Evolutionary conservation across 2,888 invertebrate species (phyloP).

Genomic region (Limnephilus rhombicus): DNA sequence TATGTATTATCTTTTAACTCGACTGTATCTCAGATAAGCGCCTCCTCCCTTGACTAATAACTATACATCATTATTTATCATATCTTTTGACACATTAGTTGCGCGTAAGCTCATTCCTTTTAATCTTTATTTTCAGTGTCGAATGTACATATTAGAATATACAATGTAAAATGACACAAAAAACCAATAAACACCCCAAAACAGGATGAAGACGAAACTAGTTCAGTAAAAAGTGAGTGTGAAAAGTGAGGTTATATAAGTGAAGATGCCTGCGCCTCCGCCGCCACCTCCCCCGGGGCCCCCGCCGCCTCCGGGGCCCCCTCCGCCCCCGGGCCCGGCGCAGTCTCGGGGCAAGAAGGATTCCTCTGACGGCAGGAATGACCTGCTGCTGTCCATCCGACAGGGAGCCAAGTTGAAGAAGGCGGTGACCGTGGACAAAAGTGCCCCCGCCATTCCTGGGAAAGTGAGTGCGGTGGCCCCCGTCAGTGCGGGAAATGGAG

Average conservation of each 20-base stretch:
- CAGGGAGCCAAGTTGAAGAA: constrained; percentile 90
- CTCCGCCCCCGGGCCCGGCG: constrained; percentile 83
- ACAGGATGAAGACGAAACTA: constrained; percentile 27
- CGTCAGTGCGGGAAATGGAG: constrained; percentile 70
- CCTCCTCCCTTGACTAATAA: constrained; percentile 25
- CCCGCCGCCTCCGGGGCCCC: constrained; percentile 72
- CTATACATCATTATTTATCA: constrained; percentile 21
- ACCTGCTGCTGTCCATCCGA: constrained; percentile 89
- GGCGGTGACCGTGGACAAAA: constrained; percentile 93
- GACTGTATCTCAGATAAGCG: constrained; percentile 38
- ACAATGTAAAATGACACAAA: constrained; percentile 27
- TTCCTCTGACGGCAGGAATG: constrained; percentile 80
- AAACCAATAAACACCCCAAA: neutral
- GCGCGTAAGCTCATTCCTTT: neutral
- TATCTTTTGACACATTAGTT: neutral
- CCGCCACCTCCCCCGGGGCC: constrained; percentile 74
- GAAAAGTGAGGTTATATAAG: constrained; percentile 37
- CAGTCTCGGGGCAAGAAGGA: constrained; percentile 78
- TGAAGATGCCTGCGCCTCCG: constrained; percentile 48
- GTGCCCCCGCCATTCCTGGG: constrained; percentile 88
- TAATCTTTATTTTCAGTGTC: constrained; percentile 31
- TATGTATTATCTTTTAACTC: constrained; percentile 35
- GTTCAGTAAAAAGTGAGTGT: constrained; percentile 22
- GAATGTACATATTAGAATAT: constrained; percentile 10
- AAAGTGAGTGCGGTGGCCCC: constrained; percentile 72